Conservation (phyloP, 2,888 invertebrate genomes). For the Dromius quadrimaculatus region DNA sequence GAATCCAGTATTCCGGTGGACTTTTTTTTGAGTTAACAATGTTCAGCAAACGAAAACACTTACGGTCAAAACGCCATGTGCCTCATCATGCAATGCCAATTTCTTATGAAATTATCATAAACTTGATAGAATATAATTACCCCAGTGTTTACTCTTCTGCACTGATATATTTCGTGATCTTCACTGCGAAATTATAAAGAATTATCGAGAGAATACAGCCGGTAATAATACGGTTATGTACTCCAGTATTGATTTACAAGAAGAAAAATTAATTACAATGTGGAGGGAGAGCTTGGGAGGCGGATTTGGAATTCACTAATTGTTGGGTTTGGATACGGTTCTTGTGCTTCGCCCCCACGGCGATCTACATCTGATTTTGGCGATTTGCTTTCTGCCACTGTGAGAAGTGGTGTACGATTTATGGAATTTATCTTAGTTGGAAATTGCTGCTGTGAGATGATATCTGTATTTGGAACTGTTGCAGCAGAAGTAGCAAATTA, state of each 20-base stretch:
- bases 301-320: slow-evolving; percentile 43
- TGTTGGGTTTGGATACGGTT: slow-evolving; percentile 19
- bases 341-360: slow-evolving; percentile 32
- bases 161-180: slow-evolving; percentile 42
- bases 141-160: slow-evolving; percentile 42
- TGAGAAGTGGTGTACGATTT: slow-evolving; percentile 8
- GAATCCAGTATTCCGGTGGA: not conserved
- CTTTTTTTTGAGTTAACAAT: slow-evolving; percentile 1
- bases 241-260: slow-evolving; percentile 47
- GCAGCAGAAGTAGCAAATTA: not conserved
- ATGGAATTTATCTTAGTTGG: slow-evolving; percentile 35
- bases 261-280: slow-evolving; percentile 45
- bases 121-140: slow-evolving; percentile 39
- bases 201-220: slow-evolving; percentile 47
- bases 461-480: slow-evolving; percentile 30
- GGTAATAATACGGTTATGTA: slow-evolving; percentile 41
- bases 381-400: slow-evolving; percentile 21
- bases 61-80: slow-evolving; percentile 42
- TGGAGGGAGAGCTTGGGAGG: slow-evolving; percentile 36
- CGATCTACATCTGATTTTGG: slow-evolving; percentile 38
- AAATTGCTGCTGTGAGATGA: slow-evolving; percentile 34
- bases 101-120: slow-evolving; percentile 42
- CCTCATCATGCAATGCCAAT: slow-evolving; percentile 42
- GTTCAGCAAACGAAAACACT: slow-evolving; percentile 30
- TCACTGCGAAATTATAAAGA: slow-evolving; percentile 45